Evolutionary conservation across 1,140 invertebrate species (phyloP).

Genomic region (Brachionus rotundiformis): DNA sequence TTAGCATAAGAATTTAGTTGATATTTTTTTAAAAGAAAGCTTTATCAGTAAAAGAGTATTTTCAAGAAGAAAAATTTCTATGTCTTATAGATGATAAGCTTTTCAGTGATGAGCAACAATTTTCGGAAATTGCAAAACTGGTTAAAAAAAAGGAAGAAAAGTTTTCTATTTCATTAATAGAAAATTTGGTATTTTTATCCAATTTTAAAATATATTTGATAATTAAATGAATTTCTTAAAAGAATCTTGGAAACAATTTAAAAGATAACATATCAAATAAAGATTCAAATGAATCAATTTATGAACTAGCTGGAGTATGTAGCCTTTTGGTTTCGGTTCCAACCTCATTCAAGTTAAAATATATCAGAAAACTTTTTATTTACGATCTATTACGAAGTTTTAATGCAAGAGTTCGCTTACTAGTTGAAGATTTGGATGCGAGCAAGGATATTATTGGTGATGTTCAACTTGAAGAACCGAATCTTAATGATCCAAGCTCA

Average conservation of each 20-base stretch:
- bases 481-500: slow-evolving; percentile 34
- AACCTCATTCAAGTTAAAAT: slow-evolving; percentile 24
- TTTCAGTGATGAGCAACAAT: slow-evolving; percentile 27
- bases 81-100: not conserved
- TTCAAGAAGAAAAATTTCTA: slow-evolving; percentile 25
- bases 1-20: not conserved
- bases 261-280: not conserved
- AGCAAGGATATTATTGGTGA: slow-evolving; percentile 51
- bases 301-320: slow-evolving; percentile 39
- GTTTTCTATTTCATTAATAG: slow-evolving; percentile 5
- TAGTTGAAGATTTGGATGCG: slow-evolving; percentile 49
- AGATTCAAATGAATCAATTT: slow-evolving; percentile 17
- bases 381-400: slow-evolving; percentile 47
- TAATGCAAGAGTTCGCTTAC: slow-evolving; percentile 6
- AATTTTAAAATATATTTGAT: too few species aligned
- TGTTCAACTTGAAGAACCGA: slow-evolving; percentile 35
- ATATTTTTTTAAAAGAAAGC: slow-evolving; percentile 30
- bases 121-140: not conserved
- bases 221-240: not conserved
- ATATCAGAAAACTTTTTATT: slow-evolving; percentile 28
- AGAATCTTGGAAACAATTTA: not conserved
- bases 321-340: not conserved
- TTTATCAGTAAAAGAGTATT: not conserved
- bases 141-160: not conserved
- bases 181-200: slow-evolving; percentile 32